phyloP scores from a whole-genome alignment of 2,888 invertebrate species.

The Acanthosepion esculentum region DNA sequence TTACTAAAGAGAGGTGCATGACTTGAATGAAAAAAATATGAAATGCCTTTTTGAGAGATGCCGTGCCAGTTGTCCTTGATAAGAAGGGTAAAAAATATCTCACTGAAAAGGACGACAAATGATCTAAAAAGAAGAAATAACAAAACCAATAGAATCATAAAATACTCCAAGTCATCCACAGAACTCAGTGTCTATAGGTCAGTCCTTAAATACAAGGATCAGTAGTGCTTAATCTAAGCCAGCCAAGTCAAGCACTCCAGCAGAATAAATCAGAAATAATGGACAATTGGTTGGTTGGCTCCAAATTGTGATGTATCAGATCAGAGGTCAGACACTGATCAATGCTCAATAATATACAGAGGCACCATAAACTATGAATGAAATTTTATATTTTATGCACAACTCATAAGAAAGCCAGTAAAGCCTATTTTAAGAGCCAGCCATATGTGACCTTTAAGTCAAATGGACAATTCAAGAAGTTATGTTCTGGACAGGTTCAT shows the following conservation, averaged over 20 bases:
- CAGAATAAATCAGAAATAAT: conserved; percentile 13
- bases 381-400: conserved; percentile 33
- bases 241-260: background rate
- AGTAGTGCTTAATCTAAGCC: conserved; percentile 18
- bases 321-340: conserved; percentile 33
- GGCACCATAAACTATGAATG: conserved; percentile 20
- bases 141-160: background rate
- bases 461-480: conserved; percentile 15
- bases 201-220: conserved; percentile 33
- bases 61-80: background rate
- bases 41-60: background rate
- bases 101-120: background rate
- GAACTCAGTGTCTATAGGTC: background rate
- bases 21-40: too few relatives aligned
- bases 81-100: background rate
- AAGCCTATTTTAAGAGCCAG: background rate
- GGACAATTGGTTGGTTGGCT: conserved; percentile 33
- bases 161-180: background rate
- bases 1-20: too few relatives aligned
- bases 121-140: background rate
- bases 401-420: conserved; percentile 21
- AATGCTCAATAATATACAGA: background rate
- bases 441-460: conserved; percentile 33
- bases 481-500: conserved; percentile 23
- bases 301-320: conserved; percentile 10